Conservation (phyloP, 2,888 invertebrate species). For the Linnaemya tessellans region DNA sequence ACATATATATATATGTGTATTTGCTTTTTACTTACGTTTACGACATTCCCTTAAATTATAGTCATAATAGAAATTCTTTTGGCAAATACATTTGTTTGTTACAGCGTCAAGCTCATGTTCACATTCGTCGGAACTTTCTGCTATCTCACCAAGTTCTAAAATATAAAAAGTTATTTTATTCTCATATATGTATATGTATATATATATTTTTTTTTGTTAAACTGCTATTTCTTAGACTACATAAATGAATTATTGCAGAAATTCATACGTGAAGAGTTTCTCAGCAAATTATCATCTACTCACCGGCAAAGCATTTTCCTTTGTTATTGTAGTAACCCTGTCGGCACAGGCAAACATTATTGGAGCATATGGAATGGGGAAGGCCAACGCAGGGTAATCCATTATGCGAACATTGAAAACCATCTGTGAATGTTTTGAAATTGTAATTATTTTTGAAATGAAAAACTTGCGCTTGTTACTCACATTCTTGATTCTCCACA, state of each 20-base stretch:
- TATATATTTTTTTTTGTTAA: neutral
- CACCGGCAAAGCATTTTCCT: conserved; percentile 81
- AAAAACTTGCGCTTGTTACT: conserved; percentile 47
- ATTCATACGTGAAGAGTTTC: too few species aligned
- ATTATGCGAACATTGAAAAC: conserved; percentile 79
- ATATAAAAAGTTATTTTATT: neutral
- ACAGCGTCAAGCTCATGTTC: conserved; percentile 78
- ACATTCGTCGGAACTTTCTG: conserved; percentile 80
- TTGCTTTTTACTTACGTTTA: conserved; percentile 79
- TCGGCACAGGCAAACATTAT: conserved; percentile 80
- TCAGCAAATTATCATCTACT: neutral
- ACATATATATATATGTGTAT: neutral
- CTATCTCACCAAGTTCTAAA: conserved; percentile 82
- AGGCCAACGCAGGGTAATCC: conserved; percentile 79
- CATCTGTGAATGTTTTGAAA: conserved; percentile 76
- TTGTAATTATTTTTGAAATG: neutral
- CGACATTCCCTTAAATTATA: conserved; percentile 80
- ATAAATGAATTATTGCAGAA: too few species aligned
- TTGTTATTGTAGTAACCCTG: conserved; percentile 80
- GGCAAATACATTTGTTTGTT: conserved; percentile 81
- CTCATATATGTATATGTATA: too few species aligned
- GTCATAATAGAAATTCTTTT: conserved; percentile 81
- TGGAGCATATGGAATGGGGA: conserved; percentile 81
- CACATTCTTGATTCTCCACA: conserved; percentile 78
- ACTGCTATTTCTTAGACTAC: neutral